Base-by-base conservation (phyloP, 1,140 invertebrate genomes). In the Drosophila pectinifera region DNA sequence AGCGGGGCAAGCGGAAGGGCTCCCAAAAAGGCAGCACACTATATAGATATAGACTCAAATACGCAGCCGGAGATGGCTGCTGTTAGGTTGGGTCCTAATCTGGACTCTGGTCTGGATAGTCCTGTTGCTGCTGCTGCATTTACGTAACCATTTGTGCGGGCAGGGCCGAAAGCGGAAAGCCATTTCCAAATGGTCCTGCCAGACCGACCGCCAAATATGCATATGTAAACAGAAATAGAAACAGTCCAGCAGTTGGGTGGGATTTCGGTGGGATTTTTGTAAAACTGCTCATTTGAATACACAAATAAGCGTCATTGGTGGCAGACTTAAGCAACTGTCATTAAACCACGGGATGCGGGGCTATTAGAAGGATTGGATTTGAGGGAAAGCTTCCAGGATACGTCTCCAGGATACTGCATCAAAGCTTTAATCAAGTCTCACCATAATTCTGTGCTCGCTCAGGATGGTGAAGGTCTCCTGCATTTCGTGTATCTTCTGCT, bases 401-500 rank as follows among this genome's bases (percentile, higher is more conserved):
- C n/a, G n/a, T n/a, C 16, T 41, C 14, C 16, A 0, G 16, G 36
- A 26, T n/a, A 8, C 2, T 6, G 6, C 5, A n/a, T 26, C 14
- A 4, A 28, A 41, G 26, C 6, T 55, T 46, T 10, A 28, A 20
- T 26, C 22, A 11, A 28, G 36, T 72, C 79, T 85, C 73, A 95
- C 94, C 69, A 93, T 88, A 31, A 95, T 93, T 46, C 92, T 88
- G 75, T 95, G 94, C 45, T 94, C 92, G 57, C 92, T 91, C 13
- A 95, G 83, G 74, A 94, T 93, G 24, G 93, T 93, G 73, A 94
- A 95, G 41, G 94, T 94, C 80, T 95, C 94, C 76, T 95, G 94
- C 93, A 94, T 94, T 49, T 94, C 94, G 16, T 94, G 93, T 81
- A 96, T 97, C 72, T 94, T 93, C 18, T 97, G 94, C 91, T 96